Conservation (phyloP, 2,888 invertebrate species). For the Chrysolina americana region DNA sequence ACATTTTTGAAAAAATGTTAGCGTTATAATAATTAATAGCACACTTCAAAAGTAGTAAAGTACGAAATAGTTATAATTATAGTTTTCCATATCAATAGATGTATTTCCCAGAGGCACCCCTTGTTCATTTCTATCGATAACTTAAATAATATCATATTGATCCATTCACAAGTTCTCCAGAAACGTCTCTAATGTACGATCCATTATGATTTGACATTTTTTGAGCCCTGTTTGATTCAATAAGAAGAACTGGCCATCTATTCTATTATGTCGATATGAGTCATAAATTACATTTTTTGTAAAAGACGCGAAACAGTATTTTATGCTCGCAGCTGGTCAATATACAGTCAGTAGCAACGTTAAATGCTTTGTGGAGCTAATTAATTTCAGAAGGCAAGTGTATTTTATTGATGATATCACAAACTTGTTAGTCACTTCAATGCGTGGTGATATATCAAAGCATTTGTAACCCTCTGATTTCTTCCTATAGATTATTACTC, state of each 20-base stretch:
- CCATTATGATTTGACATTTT: background rate
- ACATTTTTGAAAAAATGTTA: no score
- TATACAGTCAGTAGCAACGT: background rate
- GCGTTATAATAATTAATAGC: no score
- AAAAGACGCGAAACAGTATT: background rate
- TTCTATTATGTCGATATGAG: background rate
- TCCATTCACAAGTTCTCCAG: no score
- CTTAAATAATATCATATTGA: no score
- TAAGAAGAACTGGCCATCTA: slow-evolving; percentile 1
- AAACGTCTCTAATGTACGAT: background rate
- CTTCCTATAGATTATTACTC: background rate
- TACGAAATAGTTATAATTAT: no score
- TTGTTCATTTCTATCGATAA: no score
- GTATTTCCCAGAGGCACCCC: no score
- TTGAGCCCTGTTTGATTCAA: background rate
- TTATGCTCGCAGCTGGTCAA: slow-evolving; percentile 1
- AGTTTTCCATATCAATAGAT: no score
- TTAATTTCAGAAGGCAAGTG: slow-evolving; percentile 2
- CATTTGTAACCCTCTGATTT: background rate
- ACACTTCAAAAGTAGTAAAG: no score
- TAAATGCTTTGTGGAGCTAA: slow-evolving; percentile 17
- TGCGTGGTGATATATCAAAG: slow-evolving; percentile 2
- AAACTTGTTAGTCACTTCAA: background rate
- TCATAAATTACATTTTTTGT: background rate
- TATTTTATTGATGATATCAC: slow-evolving; percentile 9